phyloP scores from a whole-genome alignment of 2,113 vertebrate genomes.

The Onychostoma macrolepis region DNA sequence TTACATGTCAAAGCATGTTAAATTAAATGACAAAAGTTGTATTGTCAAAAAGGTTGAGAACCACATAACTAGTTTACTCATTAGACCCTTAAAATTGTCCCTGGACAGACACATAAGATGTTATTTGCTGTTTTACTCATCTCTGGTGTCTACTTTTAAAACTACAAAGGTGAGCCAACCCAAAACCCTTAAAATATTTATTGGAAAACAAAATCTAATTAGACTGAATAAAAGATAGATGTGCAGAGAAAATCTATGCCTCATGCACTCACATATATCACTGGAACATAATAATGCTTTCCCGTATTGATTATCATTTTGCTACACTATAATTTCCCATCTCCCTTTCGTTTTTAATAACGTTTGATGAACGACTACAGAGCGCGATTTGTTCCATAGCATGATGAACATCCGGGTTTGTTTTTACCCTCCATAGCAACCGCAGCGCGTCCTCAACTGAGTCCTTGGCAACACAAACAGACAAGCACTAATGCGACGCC shows the following conservation, averaged over 20 bases:
- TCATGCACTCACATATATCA: background rate
- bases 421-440: constrained; percentile 61
- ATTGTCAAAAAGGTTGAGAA: background rate
- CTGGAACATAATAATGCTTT: background rate
- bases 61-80: background rate
- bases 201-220: constrained; percentile 10
- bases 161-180: background rate
- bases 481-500: background rate
- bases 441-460: constrained; percentile 61
- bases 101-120: background rate
- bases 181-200: constrained; percentile 3
- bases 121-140: too few species aligned
- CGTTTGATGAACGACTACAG: constrained; percentile 34
- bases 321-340: constrained; percentile 9
- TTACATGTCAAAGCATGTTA: background rate
- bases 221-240: background rate
- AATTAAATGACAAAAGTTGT: background rate
- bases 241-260: constrained; percentile 1
- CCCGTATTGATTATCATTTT: constrained; percentile 28
- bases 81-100: background rate
- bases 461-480: constrained; percentile 64
- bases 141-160: too few species aligned
- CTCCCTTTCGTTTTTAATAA: constrained; percentile 14
- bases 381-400: constrained; percentile 49
- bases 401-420: constrained; percentile 49